Conservation (phyloP, 2,113 vertebrate species). For the Pelvicachromis taeniatus region DNA sequence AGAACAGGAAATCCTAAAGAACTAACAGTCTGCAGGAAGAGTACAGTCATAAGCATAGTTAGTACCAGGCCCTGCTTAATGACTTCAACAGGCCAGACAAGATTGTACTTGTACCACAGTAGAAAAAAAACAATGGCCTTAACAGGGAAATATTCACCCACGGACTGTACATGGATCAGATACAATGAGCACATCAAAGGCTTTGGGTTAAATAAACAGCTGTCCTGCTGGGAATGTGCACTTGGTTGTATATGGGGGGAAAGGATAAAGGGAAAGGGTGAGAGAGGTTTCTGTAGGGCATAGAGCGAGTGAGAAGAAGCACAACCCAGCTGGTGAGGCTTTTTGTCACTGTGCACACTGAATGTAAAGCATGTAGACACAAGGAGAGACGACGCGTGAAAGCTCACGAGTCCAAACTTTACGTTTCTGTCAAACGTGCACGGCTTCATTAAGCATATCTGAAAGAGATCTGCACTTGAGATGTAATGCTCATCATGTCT, state of each 20-base stretch:
- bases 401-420: not conserved
- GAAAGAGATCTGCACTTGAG: not conserved
- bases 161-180: constrained; percentile 3
- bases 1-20: not conserved
- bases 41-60: not conserved
- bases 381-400: not conserved
- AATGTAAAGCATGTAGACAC: not conserved
- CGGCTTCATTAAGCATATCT: not conserved
- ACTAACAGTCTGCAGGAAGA: constrained; percentile 1
- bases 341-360: not conserved
- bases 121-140: constrained; percentile 37
- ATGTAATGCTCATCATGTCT: not conserved
- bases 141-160: constrained; percentile 32
- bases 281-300: not conserved
- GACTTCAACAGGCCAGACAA: constrained; percentile 26
- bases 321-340: not conserved
- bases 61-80: constrained; percentile 10
- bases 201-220: constrained; percentile 44
- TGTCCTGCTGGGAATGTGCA: constrained; percentile 18
- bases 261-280: not conserved
- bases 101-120: not conserved
- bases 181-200: constrained; percentile 46
- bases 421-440: not conserved
- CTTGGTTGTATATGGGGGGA: not conserved
- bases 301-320: not conserved